Conservation (phyloP, 92 coral and sea anemone species). For the Zoanthus sociatus region DNA sequence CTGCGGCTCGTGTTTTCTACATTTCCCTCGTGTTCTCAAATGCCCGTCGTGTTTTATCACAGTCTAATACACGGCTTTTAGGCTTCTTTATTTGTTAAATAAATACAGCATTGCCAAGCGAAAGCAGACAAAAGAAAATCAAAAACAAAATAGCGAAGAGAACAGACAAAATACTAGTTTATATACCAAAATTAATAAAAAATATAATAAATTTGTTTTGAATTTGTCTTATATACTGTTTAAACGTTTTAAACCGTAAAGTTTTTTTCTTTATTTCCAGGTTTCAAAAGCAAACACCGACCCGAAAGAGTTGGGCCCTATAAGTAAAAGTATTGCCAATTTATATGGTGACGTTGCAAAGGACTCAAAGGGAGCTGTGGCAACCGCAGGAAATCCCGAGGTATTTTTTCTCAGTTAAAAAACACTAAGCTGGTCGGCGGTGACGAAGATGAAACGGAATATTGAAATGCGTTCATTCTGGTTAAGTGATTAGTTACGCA, state of each 20-base stretch:
- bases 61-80: too few species aligned
- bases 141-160: not conserved
- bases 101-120: too few species aligned
- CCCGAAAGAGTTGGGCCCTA: conserved; percentile 90
- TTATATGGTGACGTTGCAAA: conserved; percentile 85
- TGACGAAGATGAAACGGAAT: too few species aligned
- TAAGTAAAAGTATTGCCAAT: conserved; percentile 91
- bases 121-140: not conserved
- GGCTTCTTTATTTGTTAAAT: too few species aligned
- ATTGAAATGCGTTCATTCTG: too few species aligned
- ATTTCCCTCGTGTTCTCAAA: too few species aligned
- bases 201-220: not conserved
- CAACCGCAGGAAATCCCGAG: conserved; percentile 94
- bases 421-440: too few species aligned
- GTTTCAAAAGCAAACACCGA: conserved; percentile 94
- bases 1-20: too few species aligned
- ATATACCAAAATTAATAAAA: not conserved
- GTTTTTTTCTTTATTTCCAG: conserved; percentile 43
- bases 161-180: too few species aligned
- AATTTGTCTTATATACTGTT: not conserved
- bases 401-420: conserved; percentile 34
- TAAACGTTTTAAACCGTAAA: not conserved
- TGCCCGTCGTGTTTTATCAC: too few species aligned
- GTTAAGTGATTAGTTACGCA: too few species aligned
- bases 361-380: conserved; percentile 91